Conservation (phyloP, 92 coral and sea anemone species). For the Porites divaricata region DNA sequence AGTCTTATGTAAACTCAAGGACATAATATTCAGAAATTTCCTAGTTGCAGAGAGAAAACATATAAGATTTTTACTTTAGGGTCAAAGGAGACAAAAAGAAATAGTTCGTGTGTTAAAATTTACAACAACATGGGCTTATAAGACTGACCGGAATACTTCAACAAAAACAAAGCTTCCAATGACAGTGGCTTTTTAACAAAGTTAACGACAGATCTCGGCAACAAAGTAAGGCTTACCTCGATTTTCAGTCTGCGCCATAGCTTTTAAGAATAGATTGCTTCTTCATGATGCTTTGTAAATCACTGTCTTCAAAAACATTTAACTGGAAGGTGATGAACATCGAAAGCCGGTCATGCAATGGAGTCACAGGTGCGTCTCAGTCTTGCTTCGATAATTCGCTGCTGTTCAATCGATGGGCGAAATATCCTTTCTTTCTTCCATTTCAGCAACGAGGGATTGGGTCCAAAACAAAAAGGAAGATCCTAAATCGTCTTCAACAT, state of each 20-base stretch:
- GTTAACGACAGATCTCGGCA: conserved; percentile 24
- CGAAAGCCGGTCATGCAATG: conserved; percentile 2
- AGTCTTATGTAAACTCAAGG: background rate
- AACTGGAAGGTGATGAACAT: background rate
- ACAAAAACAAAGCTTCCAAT: background rate
- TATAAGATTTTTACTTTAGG: background rate
- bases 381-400: conserved; percentile 24
- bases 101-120: background rate
- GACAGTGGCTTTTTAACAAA: background rate
- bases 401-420: conserved; percentile 5
- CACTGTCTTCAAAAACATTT: conserved; percentile 22
- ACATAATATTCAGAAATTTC: background rate
- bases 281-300: conserved; percentile 66
- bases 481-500: background rate
- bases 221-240: conserved; percentile 60
- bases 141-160: background rate
- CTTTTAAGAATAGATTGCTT: conserved; percentile 52
- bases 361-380: conserved; percentile 28
- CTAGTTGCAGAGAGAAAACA: background rate
- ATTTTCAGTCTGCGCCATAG: conserved; percentile 86
- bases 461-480: background rate
- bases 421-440: conserved; percentile 7
- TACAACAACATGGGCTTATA: background rate
- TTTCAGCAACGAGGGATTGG: background rate
- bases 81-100: background rate